Evolutionary conservation across 2,797 vertebrate genomes (phyloP), one percentile per base, ranked within the genome.

Genomic region (Champsocephalus esox): DNA sequence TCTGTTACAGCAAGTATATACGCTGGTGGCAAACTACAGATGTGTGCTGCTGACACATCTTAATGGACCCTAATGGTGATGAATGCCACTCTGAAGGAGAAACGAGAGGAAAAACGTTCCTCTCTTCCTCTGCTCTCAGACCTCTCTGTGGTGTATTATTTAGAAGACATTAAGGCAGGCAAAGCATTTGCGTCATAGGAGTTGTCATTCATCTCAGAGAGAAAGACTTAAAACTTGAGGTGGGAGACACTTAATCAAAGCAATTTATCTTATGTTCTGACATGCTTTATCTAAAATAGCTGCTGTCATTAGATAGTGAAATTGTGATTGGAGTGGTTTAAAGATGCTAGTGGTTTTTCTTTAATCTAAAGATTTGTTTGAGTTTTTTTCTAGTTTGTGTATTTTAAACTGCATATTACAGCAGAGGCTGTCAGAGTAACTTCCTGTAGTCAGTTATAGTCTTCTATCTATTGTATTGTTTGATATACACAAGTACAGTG

Each of bases 51-150:
- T 79, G 84, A 83, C 80, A 82, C 67, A 71, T 81, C 84, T 76
- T 89, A 88, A 91, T 92, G 84, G 89, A 76, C 66, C 34, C 73
- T 92, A 91, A 92, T 88, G 89, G 79, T 86, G 87, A 92, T 87
- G 69, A 91, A 92, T 89, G 79, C 61, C 43, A 4, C 79, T 73
- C 71, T 58, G 55, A 76, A 74, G 61, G 24, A 80, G 80, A 69
- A 77, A 79, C 63, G 17, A 81, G 71, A 66, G 44, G 70, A 56
- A 17, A 83, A 71, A 87, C 82, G 44, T 6, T 75, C 65, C 67
- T 56, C 73, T 78, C 64, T 51, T 62, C 75, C 51, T 60, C 55
- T 8, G 21, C 67, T 69, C 57, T 76, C 61, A 55, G 58, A 74
- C 45, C 5, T 58, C 51, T 66, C 71, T 51, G 65, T 21, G 1